These are phyloP conservation scores for Syndactyla subalaris DNA, from an alignment of 2,797 vertebrate genomes.

Conservation along the genomic window DNA sequence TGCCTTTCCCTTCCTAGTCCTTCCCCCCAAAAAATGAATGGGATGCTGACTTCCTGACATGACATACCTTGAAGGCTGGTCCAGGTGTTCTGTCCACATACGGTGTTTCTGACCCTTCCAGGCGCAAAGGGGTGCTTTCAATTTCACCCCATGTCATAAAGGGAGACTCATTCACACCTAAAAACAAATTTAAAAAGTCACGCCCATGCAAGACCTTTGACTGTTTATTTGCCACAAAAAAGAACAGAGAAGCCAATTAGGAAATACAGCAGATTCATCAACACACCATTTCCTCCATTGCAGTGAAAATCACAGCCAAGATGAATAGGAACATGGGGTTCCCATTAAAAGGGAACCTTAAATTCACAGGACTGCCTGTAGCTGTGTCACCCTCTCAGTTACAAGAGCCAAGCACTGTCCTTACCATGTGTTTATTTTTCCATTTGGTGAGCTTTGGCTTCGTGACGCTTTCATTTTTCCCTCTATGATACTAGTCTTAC, in stretches of 20 bases:
- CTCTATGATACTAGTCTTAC: not conserved
- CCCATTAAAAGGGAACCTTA: not conserved
- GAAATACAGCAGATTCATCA: not conserved
- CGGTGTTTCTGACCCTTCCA: slow-evolving; percentile 91
- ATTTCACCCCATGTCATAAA: slow-evolving; percentile 99
- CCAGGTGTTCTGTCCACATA: slow-evolving; percentile 93
- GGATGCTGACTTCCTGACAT: not conserved
- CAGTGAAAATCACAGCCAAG: not conserved
- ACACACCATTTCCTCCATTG: not conserved
- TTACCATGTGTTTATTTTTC: not conserved
- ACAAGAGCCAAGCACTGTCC: not conserved
- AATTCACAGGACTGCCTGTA: not conserved
- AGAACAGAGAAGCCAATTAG: not conserved
- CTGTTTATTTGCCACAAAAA: not conserved
- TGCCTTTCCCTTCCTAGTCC: not conserved
- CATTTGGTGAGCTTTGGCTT: not conserved
- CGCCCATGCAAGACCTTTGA: not conserved
- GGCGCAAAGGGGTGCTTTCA: slow-evolving; percentile 92
- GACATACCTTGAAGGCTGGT: slow-evolving; percentile 93
- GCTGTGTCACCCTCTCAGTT: not conserved
- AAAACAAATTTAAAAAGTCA: not conserved
- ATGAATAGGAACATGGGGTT: not conserved
- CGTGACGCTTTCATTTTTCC: not conserved
- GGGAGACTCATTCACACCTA: slow-evolving; percentile 92
- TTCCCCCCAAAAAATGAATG: not conserved